Evolutionary conservation across 1,140 invertebrate genomes (phyloP).

Genomic region (Antheraea mylitta): DNA sequence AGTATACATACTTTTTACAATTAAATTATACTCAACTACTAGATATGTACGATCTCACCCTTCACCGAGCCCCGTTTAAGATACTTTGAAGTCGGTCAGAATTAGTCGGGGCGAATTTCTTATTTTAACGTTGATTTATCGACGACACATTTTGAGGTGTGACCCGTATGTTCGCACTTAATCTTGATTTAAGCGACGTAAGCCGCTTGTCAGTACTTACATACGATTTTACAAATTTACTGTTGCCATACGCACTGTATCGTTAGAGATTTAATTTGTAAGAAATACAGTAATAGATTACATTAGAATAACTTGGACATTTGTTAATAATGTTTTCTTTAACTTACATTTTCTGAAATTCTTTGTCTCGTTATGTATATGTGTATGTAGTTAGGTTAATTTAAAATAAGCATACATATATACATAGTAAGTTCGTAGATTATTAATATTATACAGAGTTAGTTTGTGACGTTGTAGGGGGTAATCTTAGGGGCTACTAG

Average conservation of each 20-base stretch:
- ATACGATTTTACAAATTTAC: slow-evolving; percentile 61
- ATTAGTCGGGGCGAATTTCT: slow-evolving; percentile 66
- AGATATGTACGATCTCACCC: slow-evolving; percentile 22
- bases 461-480: too few species aligned
- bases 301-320: not conserved
- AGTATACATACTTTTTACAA: not conserved
- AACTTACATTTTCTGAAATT: not conserved
- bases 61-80: slow-evolving; percentile 28
- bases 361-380: not conserved
- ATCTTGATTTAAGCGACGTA: slow-evolving; percentile 67
- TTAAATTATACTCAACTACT: not conserved
- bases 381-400: too few species aligned
- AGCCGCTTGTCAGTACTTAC: slow-evolving; percentile 43
- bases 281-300: slow-evolving; percentile 1
- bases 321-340: not conserved
- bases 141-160: slow-evolving; percentile 59
- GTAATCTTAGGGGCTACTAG: too few species aligned
- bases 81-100: slow-evolving; percentile 58
- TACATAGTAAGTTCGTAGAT: too few species aligned
- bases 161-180: slow-evolving; percentile 55
- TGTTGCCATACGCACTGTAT: slow-evolving; percentile 53
- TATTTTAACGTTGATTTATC: slow-evolving; percentile 66
- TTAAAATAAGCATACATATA: too few species aligned
- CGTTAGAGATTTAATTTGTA: slow-evolving; percentile 21
- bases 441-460: too few species aligned